A percentile compares a stretch with the other conserved stretches of the same genome.
Evolutionary conservation across 2,888 invertebrate genomes (phyloP).

Genomic region (Dioctria rufipes): DNA sequence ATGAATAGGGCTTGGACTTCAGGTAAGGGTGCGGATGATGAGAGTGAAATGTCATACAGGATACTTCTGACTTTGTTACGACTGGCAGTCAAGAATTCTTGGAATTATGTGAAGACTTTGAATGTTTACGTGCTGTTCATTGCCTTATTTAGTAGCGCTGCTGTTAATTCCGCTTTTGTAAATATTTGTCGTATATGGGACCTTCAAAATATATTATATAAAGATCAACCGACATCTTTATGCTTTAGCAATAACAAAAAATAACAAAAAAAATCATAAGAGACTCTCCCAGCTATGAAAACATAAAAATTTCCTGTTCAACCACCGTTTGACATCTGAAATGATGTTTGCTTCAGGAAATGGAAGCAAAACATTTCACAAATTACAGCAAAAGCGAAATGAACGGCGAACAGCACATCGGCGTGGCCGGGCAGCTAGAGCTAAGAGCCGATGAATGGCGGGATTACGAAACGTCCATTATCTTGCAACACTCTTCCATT

Average conservation of each 20-base stretch:
- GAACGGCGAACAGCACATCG: too few species aligned
- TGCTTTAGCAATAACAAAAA: neutral
- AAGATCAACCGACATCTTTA: neutral
- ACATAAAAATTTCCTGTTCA: conserved; percentile 14
- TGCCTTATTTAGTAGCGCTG: too few species aligned
- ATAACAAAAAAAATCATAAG: too few species aligned
- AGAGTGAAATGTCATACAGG: neutral
- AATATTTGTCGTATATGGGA: too few species aligned
- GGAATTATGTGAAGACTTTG: neutral
- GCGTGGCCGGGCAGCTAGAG: neutral
- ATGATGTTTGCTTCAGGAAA: conserved; percentile 16
- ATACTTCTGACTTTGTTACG: neutral
- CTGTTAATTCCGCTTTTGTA: too few species aligned
- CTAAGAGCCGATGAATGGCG: conserved; percentile 18
- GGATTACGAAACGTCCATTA: conserved; percentile 41
- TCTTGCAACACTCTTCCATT: conserved; percentile 19
- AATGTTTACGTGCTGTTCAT: neutral
- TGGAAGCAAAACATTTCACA: conserved; percentile 16
- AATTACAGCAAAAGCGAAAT: neutral
- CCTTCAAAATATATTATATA: too few species aligned
- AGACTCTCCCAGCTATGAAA: too few species aligned
- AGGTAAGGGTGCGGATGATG: neutral
- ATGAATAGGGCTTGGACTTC: neutral
- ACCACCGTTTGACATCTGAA: conserved; percentile 30
- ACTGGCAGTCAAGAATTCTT: neutral